Percentiles rank a stretch among this genome's conserved stretches.
These are phyloP conservation scores for Drosophila melanica DNA, from an alignment of 1,140 invertebrate species.

Conservation along the genomic window DNA sequence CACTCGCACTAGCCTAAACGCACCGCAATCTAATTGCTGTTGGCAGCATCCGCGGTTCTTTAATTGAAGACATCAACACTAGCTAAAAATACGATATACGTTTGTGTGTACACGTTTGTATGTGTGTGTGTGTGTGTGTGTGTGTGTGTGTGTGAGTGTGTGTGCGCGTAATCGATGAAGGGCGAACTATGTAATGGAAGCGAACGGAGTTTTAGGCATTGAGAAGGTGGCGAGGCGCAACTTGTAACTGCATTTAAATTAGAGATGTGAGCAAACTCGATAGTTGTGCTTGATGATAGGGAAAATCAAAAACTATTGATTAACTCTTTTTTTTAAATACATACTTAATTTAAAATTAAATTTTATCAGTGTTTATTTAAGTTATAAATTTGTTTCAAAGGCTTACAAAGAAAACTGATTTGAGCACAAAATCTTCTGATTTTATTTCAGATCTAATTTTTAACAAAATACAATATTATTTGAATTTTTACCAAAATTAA, in stretches of 20 bases:
- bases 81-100: conserved; percentile 72
- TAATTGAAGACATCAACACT: conserved; percentile 82
- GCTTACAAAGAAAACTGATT: too few species aligned
- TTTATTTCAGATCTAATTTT: too few species aligned
- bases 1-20: conserved; percentile 69
- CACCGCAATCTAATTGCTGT: conserved; percentile 79
- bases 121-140: background rate
- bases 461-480: too few species aligned
- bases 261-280: conserved; percentile 6
- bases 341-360: too few species aligned
- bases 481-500: too few species aligned
- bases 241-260: conserved; percentile 27
- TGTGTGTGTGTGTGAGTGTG: conserved; percentile 19
- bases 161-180: conserved; percentile 57
- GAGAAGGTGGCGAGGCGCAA: conserved; percentile 41
- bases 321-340: too few species aligned
- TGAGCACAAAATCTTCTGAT: too few species aligned
- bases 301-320: too few species aligned
- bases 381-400: too few species aligned
- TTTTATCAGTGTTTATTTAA: too few species aligned
- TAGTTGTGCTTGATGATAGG: background rate
- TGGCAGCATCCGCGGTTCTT: conserved; percentile 79
- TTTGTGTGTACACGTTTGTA: background rate
- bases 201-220: conserved; percentile 22
- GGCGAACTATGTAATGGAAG: conserved; percentile 44